Base-by-base conservation (phyloP, 2,888 invertebrate genomes). In the Oligia latruncula region DNA sequence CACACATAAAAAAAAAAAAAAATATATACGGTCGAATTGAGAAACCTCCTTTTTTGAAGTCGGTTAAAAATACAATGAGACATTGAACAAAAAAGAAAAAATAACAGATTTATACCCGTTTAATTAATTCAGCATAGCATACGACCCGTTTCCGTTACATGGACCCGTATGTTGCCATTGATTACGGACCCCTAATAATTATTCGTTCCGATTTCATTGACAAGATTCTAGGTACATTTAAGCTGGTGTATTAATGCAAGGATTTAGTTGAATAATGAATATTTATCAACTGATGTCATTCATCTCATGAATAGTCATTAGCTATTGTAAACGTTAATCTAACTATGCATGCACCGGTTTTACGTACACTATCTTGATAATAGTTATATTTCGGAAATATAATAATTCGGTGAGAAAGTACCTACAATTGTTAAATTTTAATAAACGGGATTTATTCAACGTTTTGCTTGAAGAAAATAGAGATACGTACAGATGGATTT, bases 201-300 rank as follows among this genome's bases (percentile, higher is more conserved):
- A 92, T 90, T 91, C 90, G 92, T 91, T 90, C 87, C 78, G 80
- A 89, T 88, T 91, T 90, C 90, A 91, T 90, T 90, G 87, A 91
- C 90, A 91, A 89, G 87, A 85, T 85, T 89, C 72, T 81, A 81
- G 72, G 86, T 89, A 89, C 87, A 90, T 89, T 91, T 90, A 90
- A 90, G 81, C 90, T 88, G 87, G 89, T 91, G 91, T 91, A 91
- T 92, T 93, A 93, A 91, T 92, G 86, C 87, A 86, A 86, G 89
- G 92, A 92, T 93, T 92, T 92, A 90, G 90, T 91, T 85, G 85
- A 91, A 91, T 89, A 86, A 90, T 93, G 93, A 94, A 94, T 94
- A 94, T 94, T 93, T 94, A 94, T 93, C 87, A 93, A 88, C 81
- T 87, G 78, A 89, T 92, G 92, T 91, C 92, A 93, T 90, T 92